Conservation (phyloP, 1,140 invertebrate genomes). For the Amphibalanus amphitrite region DNA sequence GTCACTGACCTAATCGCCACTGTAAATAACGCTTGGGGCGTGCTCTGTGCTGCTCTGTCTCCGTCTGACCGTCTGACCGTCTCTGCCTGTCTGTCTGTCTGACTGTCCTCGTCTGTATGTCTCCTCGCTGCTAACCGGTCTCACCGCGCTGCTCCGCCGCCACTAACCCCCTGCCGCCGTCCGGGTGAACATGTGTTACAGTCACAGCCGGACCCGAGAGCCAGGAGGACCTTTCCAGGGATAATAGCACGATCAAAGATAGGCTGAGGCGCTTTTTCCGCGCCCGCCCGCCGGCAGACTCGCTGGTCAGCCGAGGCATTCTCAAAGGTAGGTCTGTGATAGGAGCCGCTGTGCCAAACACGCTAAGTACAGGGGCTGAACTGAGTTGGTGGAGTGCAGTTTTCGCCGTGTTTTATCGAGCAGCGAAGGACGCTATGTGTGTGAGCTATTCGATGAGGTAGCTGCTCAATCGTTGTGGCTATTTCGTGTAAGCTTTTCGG, state of each 20-base stretch:
- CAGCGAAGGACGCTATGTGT: not conserved
- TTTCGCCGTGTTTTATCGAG: not conserved
- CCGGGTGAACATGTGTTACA: no score
- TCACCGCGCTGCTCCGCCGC: no score
- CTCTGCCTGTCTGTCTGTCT: no score
- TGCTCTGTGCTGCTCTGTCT: no score
- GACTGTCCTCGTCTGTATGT: no score
- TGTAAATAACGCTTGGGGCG: no score
- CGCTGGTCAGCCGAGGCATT: slow-evolving; percentile 58
- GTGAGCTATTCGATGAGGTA: not conserved
- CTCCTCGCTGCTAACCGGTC: no score
- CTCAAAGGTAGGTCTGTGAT: slow-evolving; percentile 44
- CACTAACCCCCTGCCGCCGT: no score
- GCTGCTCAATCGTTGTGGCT: not conserved
- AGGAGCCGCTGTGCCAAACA: not conserved
- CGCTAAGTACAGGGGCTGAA: not conserved
- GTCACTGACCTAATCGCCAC: no score
- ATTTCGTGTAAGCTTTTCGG: slow-evolving; percentile 4
- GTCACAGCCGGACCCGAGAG: no score
- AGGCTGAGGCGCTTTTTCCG: slow-evolving; percentile 52
- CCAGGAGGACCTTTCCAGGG: slow-evolving; percentile 15
- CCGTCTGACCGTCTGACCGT: no score
- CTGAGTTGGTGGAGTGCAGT: not conserved
- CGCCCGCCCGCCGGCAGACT: slow-evolving; percentile 51
- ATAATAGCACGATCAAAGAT: slow-evolving; percentile 36